phyloP scores from a whole-genome alignment of 2,888 invertebrate species.

The Nemoura dubitans region DNA sequence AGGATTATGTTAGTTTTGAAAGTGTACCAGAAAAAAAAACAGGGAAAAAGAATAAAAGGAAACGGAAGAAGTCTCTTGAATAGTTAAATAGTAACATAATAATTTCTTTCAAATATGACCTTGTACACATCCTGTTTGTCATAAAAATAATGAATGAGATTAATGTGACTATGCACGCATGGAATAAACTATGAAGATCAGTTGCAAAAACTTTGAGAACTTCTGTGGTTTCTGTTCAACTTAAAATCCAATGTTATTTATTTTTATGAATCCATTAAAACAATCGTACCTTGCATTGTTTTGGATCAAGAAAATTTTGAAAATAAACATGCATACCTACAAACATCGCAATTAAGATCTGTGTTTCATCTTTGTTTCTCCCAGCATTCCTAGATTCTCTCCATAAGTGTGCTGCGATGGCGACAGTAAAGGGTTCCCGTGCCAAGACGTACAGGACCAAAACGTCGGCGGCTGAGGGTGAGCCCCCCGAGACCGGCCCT shows the following conservation, averaged over 20 bases:
- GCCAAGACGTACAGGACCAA: constrained; percentile 45
- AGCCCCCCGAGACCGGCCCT: constrained; percentile 56
- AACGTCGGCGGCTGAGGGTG: constrained; percentile 42
- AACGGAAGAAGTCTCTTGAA: constrained; percentile 34
- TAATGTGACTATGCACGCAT: too few relatives aligned
- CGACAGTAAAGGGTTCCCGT: constrained; percentile 45
- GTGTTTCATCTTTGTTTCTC: not conserved
- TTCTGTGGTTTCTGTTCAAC: too few relatives aligned
- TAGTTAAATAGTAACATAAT: not conserved
- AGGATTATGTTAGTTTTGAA: not conserved
- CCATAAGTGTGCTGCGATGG: constrained; percentile 39
- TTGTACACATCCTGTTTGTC: too few relatives aligned
- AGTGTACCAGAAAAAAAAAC: not conserved
- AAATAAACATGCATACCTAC: too few relatives aligned
- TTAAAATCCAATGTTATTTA: too few relatives aligned
- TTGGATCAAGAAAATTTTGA: too few relatives aligned
- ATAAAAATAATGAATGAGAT: too few relatives aligned
- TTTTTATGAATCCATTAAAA: too few relatives aligned
- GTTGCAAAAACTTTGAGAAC: too few relatives aligned
- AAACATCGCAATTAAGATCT: not conserved
- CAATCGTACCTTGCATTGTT: too few relatives aligned
- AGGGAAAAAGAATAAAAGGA: constrained; percentile 5
- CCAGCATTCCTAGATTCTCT: not conserved
- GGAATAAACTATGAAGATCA: too few relatives aligned
- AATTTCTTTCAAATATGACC: too few relatives aligned